Evolutionary conservation across 2,888 invertebrate species (phyloP).

Genomic region (Hirtodrosophila alboralis): DNA sequence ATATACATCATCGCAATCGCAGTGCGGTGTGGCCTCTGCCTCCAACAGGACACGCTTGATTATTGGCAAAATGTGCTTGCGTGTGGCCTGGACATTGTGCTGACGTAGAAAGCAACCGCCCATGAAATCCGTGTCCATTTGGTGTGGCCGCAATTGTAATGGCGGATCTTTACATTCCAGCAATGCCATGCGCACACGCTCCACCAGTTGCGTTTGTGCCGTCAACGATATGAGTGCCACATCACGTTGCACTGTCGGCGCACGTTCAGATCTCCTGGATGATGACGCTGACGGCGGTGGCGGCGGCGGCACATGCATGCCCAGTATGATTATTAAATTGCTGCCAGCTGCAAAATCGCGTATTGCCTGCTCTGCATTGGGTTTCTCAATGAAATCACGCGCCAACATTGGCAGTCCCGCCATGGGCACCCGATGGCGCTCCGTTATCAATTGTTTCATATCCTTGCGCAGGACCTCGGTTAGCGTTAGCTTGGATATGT

Average conservation of each 20-base stretch:
- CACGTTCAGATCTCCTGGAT: no score
- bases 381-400: conserved; percentile 70
- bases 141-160: conserved; percentile 82
- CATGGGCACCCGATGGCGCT: conserved; percentile 85
- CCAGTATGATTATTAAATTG: conserved; percentile 86
- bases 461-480: conserved; percentile 91
- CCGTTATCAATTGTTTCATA: conserved; percentile 87
- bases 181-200: conserved; percentile 65
- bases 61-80: conserved; percentile 89
- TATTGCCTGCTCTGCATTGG: conserved; percentile 85
- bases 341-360: conserved; percentile 85
- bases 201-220: conserved; percentile 40
- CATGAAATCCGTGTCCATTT: conserved; percentile 78
- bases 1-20: conserved; percentile 64
- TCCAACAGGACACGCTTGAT: conserved; percentile 84
- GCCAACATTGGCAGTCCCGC: conserved; percentile 84
- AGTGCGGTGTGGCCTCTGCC: conserved; percentile 46
- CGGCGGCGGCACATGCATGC: conserved; percentile 85
- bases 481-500: conserved; percentile 87
- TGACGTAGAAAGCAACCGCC: conserved; percentile 86
- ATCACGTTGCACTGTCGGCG: conserved; percentile 85
- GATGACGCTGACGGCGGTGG: conserved; percentile 83
- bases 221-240: conserved; percentile 85
- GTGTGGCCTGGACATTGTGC: conserved; percentile 86
- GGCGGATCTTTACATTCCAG: conserved; percentile 46